Base-by-base conservation (phyloP, 1,140 invertebrate species). In the Drosophila cardini region DNA sequence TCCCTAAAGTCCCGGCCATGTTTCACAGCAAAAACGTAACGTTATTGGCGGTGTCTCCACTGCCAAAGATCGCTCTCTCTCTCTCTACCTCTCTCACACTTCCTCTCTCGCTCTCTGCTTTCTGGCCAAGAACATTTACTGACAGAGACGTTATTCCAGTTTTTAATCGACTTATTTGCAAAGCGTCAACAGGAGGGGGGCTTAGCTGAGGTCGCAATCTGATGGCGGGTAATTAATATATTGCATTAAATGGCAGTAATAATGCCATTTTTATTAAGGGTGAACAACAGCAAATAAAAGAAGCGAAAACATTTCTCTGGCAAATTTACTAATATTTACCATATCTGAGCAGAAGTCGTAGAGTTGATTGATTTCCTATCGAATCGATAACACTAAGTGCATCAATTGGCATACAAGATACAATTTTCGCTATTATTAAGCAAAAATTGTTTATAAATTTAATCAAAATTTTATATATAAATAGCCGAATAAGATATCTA, bases 61-160 rank as follows among this genome's bases (percentile, higher is more conserved):
- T 53, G 43, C 56, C 38, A 70, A 57, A 76, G 62, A 58, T 62
- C 38, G 34, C 11, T 50, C 30, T 9, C 4, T 26, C 21, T 26
- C 21, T 26, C 21, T 26, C 21, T 3, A 4, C 5, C 21, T 26
- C 21, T 26, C 21, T n/a, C n/a, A n/a, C n/a, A n/a, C n/a, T n/a
- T n/a, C 2, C 5, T 26, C 21, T 26, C 21, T 26, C 2, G 21
- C 21, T 26, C 21, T 26, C 21, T 26, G 21, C 21, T 26, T 26
- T 32, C 53, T 36, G 34, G n/a, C 56, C 61, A 77, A 55, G 72
- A 86, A 68, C 62, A 61, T 38, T 38, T 26, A 32, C 68, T 78
- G 84, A 80, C 80, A 90, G 65, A 89, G 85, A 80, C 62, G 85
- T 84, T 90, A 89, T 90, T 84, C 84, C 84, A 90, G 84, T 89